Base-by-base conservation (phyloP, 64 coral and sea anemone genomes). In the Montipora foliosa region DNA sequence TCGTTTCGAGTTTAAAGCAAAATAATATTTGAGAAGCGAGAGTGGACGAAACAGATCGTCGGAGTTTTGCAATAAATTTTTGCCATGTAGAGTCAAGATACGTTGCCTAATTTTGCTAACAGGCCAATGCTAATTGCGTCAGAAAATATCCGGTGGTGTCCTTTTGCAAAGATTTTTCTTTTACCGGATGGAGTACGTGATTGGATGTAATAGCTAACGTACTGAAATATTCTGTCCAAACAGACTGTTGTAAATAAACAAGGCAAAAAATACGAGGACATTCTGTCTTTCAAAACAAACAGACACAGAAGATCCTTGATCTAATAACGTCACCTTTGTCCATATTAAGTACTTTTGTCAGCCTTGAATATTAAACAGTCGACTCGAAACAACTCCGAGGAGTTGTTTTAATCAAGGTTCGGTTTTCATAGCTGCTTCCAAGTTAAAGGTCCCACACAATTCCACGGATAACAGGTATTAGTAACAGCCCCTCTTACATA, bases 241-340 rank as follows among this genome's bases (percentile, higher is more conserved):
- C 5, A 64, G 8, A 24, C 82, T 19, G 11, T 86, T 44, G 64
- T 71, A 77, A 92, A 90, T 89, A 95, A 85, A 78, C 22, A 90
- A 25, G 47, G 45, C 76, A 58, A 83, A 90, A 90, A 89, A 85
- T 84, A 70, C 80, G 9, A 81, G 73, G 71, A 85, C 93, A 59
- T 95, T 86, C 93, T 95, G 93, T 95, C 93, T 90, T 11, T 60
- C 19, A 93, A 93, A 85, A 78, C 89, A 78, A 95, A 95, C 89
- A 81, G 79, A 21, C 45, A 69, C 67, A 49, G 46, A 86, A 50
- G 59, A 53, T 84, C 80, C 80, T 55, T 76, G 61, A 90, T 84
- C 60, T 95, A 90, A 95, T 95, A 59, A 90, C 87, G 77, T 79
- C 76, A 95, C 89, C 76, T 95, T 83, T 84, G 88, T 79, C 73